Evolutionary conservation across 2,888 invertebrate genomes (phyloP), one percentile per base, ranked within the genome.

Genomic region (Amiota mariae): DNA sequence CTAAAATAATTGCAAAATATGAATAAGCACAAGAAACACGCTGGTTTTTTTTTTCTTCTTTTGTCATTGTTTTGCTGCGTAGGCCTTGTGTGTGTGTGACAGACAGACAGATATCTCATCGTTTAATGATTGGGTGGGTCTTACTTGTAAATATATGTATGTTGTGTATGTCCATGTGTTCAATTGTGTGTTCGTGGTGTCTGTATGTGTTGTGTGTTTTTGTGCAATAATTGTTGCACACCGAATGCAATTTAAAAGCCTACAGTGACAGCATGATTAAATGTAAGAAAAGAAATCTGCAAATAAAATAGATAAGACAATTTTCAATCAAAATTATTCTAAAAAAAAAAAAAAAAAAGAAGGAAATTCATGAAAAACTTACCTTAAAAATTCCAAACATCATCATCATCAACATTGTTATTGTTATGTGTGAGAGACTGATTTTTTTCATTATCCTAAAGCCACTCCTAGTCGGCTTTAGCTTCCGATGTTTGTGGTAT

Each of bases 401-500:
- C 82, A 72, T 86, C 82, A 36, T 4, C 36, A 36, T 86, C 82
- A 72, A 85, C 82, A 36, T 36, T 6, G 0, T 36, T 36, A 36
- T 36, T 36, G 36, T 36, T 36, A 77, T 76, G 77, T 74, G 82
- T 78, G 77, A 81, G 73, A 74, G 83, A 86, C 73, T 78, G 80
- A 72, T 77, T 78, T 71, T 81, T 78, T 79, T 78, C 76, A 75
- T 78, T 78, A 73, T 80, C 77, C 80, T 85, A 81, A 75, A 80
- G 79, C 87, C 83, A 85, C 57, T 80, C 78, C 84, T 86, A 86
- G 80, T 87, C 87, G 49, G 87, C 71, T 76, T 86, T 86, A 71
- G 82, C 74, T 59, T 87, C 87, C 49, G 80, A 71, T 49, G 77
- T 74, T 70, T 77, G 73, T 67, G 70, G 70, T 79, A 86, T 85